Evolutionary conservation across 2,888 invertebrate species (phyloP), one percentile per base, ranked within the genome.

Genomic region (Agrilus mali): DNA sequence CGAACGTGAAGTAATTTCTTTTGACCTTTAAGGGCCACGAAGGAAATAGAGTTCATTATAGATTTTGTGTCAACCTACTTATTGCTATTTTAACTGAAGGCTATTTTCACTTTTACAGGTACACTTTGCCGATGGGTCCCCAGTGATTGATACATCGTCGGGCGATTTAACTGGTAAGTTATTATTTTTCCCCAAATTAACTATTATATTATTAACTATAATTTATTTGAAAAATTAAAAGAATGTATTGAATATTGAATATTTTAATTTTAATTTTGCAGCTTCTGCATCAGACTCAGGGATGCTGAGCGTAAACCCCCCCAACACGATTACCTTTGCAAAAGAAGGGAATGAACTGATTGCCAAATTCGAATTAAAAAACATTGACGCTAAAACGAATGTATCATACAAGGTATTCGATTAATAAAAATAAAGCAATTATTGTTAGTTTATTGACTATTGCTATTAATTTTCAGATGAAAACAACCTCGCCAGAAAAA

Each of bases 401-500:
- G 63, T 84, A 22, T 78, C 82, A 8, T 85, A 75, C 58, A 86
- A 86, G 73, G 84, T 82, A 22, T 39, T 39, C 35, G 14, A 36
- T 38, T 38, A 17, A n/a, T n/a, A 38, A 20, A 35, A 35, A 10
- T 6, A 7, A 33, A 33, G 6, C 6, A 27, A 10, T 2, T n/a
- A 16, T 38, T 16, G n/a, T n/a, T 13, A 14, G 17, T 1, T 38
- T 15, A 20, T 4, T 38, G 22, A n/a, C 12, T 1, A 38, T 17
- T 20, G 7, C 5, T 16, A 14, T 38, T n/a, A 32, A 15, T 2
- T 74, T 73, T 38, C 70, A 95, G 85, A 84, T 96, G 49, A 87
- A 96, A 67, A 96, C 95, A 12, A 96, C 95, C 4, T 86, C 93
- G 0, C 96, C 95, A 0, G 92, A 94, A 57, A 94, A 93, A 65